Evolutionary conservation across 2,797 vertebrate genomes (phyloP), one percentile per base, ranked within the genome.

Genomic region (Scolopax rusticola): DNA sequence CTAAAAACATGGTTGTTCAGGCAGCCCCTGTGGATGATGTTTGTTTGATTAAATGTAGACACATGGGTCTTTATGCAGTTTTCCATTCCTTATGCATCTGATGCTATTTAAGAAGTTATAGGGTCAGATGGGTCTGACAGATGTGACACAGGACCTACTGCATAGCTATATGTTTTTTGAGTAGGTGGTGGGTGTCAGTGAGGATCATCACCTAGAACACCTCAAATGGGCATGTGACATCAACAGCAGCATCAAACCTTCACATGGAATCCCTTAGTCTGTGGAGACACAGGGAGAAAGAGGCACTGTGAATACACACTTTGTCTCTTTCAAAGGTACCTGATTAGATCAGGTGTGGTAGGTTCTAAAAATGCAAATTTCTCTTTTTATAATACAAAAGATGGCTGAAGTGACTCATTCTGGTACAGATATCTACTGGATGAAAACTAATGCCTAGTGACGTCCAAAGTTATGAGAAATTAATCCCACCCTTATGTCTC

Each of bases 401-500:
- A 41, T 38, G n/a, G 12, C 30, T 87, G 3, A 50, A 45, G 23
- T 21, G 51, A 67, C 59, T 87, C 7, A 27, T 82, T 87, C 60
- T 80, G 11, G 36, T 56, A 57, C 15, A 83, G 64, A 15, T 60
- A 41, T 8, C 14, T 82, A 8, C 8, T 73, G 19, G 18, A 40
- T 61, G 47, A 86, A 84, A 33, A 54, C 7, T 5, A 24, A 36
- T 59, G 28, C 8, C 11, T 25, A 33, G 17, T 48, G 67, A 32
- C 30, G n/a, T 32, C 50, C 28, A 41, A 60, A 89, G 45, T 61
- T 61, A 40, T 0, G 0, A 65, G 77, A 81, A 88, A 86, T 88
- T 68, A 61, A 59, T 56, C 20, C 43, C 27, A 84, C 6, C 30
- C 2, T 1, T 57, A 6, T 0, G 1, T 11, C 8, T 71, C 15